These are phyloP conservation scores for Aphis gossypii DNA, from an alignment of 1,140 invertebrate species.

Conservation along the genomic window DNA sequence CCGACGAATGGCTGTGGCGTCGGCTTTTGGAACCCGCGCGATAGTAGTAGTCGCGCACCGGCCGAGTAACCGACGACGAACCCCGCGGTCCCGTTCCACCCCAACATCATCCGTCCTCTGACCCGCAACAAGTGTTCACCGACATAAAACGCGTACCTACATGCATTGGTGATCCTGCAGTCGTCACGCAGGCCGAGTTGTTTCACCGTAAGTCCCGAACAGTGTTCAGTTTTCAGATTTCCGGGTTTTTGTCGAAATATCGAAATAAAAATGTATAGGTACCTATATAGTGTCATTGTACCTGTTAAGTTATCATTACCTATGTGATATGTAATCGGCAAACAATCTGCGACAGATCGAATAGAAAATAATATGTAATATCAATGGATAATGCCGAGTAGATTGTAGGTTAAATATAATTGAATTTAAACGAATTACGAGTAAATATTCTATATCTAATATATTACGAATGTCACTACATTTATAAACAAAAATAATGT, in stretches of 20 bases:
- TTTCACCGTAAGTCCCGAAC: constrained; percentile 28
- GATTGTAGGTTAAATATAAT: neutral
- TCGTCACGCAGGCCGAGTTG: constrained; percentile 1
- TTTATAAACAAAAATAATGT: no score
- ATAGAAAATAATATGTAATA: neutral
- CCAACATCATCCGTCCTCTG: neutral
- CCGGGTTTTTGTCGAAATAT: neutral
- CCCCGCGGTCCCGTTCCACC: neutral
- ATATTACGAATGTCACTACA: no score
- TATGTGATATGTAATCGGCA: neutral
- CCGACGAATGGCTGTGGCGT: constrained; percentile 25
- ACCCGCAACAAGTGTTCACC: constrained; percentile 45
- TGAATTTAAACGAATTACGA: no score
- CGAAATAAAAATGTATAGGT: neutral
- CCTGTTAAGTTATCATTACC: neutral
- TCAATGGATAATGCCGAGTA: neutral
- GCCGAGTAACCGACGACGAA: constrained; percentile 42
- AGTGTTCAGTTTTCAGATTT: constrained; percentile 14
- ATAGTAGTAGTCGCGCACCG: constrained; percentile 46
- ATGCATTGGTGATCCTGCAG: neutral
- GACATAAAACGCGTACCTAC: neutral
- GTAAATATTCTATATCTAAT: no score
- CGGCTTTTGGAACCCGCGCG: constrained; percentile 16
- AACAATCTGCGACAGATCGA: no score
- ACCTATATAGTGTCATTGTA: neutral